Evolutionary conservation across 2,888 invertebrate species (phyloP), one percentile per base, ranked within the genome.

Genomic region (Maniola hyperantus): DNA sequence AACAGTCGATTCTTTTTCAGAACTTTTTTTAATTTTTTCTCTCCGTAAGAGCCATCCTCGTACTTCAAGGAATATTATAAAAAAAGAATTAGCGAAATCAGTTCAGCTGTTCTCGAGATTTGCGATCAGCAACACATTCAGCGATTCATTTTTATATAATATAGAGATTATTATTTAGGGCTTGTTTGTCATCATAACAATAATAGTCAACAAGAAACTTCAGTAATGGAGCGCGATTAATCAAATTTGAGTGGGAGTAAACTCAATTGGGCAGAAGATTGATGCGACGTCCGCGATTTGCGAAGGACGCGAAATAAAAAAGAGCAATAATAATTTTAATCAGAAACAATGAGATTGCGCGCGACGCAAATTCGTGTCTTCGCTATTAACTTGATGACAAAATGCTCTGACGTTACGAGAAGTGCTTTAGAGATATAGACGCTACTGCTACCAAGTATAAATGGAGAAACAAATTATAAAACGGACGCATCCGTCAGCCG

Each of bases 271-370:
- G 73, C 71, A 68, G 72, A 75, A 69, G 69, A 77, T 77, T 76
- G 76, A 73, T 76, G 76, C 77, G 74, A 76, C 76, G 69, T 66
- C 70, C 42, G 53, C 62, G 62, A 62, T 62, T 62, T 76, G 72
- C 75, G 74, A 73, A 73, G 72, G 71, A 70, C 73, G 50, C 55
- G 64, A 73, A 76, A 80, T 83, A 83, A 84, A 83, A 79, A 79
- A 76, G 79, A 80, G 83, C 84, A 84, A 88, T 87, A 88, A 89
- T 87, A 84, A 89, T 89, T 89, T 88, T 88, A 89, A 89, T 89
- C 89, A 88, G 84, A 89, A 87, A 86, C 88, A 90, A 88, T 88
- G 87, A 86, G 85, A 85, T 87, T 85, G 85, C 79, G 78, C 85
- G 82, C 81, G 84, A 84, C 82, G 81, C 80, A 86, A 88, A 88